Evolutionary conservation across 1,140 invertebrate genomes (phyloP), one percentile per base, ranked within the genome.

Genomic region (Gonioctena quinquepunctata): DNA sequence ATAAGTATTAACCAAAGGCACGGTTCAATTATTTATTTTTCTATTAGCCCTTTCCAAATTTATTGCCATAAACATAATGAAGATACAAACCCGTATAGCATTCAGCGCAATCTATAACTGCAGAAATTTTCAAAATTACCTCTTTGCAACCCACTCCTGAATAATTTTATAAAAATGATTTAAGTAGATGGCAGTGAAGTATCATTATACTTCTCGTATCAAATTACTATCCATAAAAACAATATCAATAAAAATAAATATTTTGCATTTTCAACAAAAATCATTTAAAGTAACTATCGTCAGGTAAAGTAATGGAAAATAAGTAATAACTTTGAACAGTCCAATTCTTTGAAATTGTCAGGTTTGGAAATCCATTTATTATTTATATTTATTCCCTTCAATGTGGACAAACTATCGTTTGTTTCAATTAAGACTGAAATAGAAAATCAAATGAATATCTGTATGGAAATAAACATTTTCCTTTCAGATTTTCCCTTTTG

Each of bases 221-320:
- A 54, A 57, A 66, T 21, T 66, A 74, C 68, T 74, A 74, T 71
- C 33, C 66, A 74, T 68, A 73, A 71, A 71, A 74, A 69, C 69
- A 74, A 68, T 61, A 68, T 69, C 52, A 62, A 73, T 73, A 71
- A 74, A 73, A 74, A 70, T 68, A 70, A 74, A 74, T 64, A 71
- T 71, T 69, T 60, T 66, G 69, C 27, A 74, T 68, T 16, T 54
- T 62, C 42, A 68, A 74, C 68, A 70, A 74, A 73, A 68, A 67
- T 56, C 22, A 52, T 64, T 11, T 64, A 56, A 68, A 72, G 50
- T 66, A 70, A 69, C 28, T 69, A 71, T 66, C 64, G 18, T 66
- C 63, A 66, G 63, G 63, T 67, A 67, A 28, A 67, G 66, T 48
- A 60, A 27, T 8, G 28, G 33, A 25, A 42, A 42, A 13, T 11